Conservation (phyloP, 2,113 vertebrate species). For the Bagarius yarrelli region DNA sequence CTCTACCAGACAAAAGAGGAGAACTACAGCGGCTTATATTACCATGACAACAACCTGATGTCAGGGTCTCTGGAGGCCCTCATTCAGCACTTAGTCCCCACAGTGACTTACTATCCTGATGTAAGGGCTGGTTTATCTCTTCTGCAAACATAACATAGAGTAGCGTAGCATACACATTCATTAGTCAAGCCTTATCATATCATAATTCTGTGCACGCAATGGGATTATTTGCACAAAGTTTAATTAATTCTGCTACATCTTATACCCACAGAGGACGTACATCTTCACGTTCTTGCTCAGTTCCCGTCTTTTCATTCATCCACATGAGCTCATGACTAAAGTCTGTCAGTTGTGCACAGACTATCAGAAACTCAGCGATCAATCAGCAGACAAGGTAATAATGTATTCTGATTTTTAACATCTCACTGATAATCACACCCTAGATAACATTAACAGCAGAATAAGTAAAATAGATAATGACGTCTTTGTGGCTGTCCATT, state of each 20-base stretch:
- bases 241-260: constrained; percentile 3
- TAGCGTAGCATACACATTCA: neutral
- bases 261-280: constrained; percentile 80
- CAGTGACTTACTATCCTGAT: constrained; percentile 87
- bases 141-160: neutral
- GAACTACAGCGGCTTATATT: constrained; percentile 78
- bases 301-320: constrained; percentile 88
- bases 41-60: constrained; percentile 86
- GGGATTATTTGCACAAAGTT: neutral
- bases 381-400: constrained; percentile 81
- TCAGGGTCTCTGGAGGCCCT: constrained; percentile 93
- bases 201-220: neutral
- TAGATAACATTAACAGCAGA: too few species aligned
- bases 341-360: constrained; percentile 86
- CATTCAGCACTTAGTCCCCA: constrained; percentile 89
- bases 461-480: neutral
- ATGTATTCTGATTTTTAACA: neutral
- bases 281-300: constrained; percentile 95
- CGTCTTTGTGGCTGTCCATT: neutral
- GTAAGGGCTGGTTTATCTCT: constrained; percentile 72
- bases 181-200: neutral
- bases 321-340: constrained; percentile 86
- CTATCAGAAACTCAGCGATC: constrained; percentile 78
- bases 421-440: neutral
- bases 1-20: constrained; percentile 81